Evolutionary conservation across 1,140 invertebrate species (phyloP), one percentile per base, ranked within the genome.

Genomic region (Lepidostoma basale): DNA sequence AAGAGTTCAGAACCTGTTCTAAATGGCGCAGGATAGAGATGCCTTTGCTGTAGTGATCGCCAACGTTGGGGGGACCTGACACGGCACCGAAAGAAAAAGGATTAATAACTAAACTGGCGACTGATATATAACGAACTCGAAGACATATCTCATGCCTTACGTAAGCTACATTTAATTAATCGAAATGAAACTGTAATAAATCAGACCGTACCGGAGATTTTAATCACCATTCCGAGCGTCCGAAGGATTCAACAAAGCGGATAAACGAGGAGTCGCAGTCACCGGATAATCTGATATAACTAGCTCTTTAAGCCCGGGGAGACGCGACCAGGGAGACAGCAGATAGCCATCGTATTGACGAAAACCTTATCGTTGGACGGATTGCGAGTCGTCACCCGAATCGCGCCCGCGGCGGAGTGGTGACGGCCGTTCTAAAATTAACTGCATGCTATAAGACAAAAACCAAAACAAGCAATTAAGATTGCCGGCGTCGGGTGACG

Each of bases 381-480:
- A 56, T 56, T 10, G 30, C 26, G 26, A 33, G 52, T 18, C 52
- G 25, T 25, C 40, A 12, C 25, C 16, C n/a, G 30, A 28, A 16
- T 65, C 36, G 30, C 20, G 47, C 6, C 16, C 26, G n/a, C 49
- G 30, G 25, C 10, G n/a, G 20, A 3, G 39, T 6, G 12, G 23
- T 22, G 26, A 22, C 69, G 42, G 56, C 30, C 33, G 22, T 58
- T 72, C 70, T 72, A 72, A 69, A 66, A 62, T 72, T 72, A 72
- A 69, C 62, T 56, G 62, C 59, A 56, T 44, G 52, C 62, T 64
- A 62, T 42, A 66, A 72, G 70, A 72, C 66, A 72, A 72, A 69
- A 72, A 72, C 66, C 70, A 67, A 72, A 67, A 69, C 66, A 59
- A 69, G 62, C 66, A 68, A 72, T 72, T 62, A 68, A 66, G 67